Conservation (phyloP, 2,888 invertebrate species). For the Cantharis rustica region DNA sequence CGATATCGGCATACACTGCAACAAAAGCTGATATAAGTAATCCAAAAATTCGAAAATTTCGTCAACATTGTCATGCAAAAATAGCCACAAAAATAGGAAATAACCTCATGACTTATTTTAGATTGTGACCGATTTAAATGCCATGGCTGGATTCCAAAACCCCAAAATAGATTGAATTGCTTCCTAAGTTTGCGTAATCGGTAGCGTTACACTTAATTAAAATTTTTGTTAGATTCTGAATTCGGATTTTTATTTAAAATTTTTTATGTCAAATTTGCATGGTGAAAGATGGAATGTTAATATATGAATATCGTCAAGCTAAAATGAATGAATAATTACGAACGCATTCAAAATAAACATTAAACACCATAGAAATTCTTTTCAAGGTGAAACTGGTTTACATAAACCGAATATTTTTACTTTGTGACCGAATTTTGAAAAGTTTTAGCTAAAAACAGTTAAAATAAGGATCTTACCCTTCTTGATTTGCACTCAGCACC, state of each 20-base stretch:
- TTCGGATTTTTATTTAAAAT: not conserved
- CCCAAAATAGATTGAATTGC: constrained; percentile 11
- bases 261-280: no score
- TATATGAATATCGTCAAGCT: no score
- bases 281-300: no score
- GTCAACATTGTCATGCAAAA: not conserved
- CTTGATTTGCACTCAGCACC: no score
- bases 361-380: no score
- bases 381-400: no score
- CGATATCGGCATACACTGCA: constrained; percentile 43
- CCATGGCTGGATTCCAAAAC: constrained; percentile 17
- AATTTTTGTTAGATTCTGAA: not conserved
- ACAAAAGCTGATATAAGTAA: constrained; percentile 3
- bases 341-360: no score
- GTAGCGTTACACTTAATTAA: not conserved
- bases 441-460: no score
- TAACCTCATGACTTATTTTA: constrained; percentile 15
- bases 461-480: no score
- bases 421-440: no score
- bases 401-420: no score
- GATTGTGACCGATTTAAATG: constrained; percentile 13
- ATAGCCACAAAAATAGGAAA: constrained; percentile 17
- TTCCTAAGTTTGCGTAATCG: not conserved
- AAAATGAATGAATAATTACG: no score
- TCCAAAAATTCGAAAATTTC: not conserved